These are phyloP conservation scores for Drosophila punjabiensis DNA, from an alignment of 1,140 invertebrate species.

Conservation along the genomic window DNA sequence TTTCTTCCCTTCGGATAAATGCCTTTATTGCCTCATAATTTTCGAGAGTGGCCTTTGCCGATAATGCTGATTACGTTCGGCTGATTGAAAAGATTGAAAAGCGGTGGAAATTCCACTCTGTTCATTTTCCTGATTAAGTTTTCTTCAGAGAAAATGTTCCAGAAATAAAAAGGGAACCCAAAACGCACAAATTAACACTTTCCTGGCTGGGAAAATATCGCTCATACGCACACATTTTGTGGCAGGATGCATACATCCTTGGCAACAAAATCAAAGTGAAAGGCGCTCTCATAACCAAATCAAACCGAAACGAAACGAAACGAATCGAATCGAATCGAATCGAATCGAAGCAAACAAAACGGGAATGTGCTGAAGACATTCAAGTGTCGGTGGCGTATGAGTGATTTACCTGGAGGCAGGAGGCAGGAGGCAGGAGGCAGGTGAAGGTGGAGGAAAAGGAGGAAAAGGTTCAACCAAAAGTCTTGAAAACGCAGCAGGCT, in stretches of 20 bases:
- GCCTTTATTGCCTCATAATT: conserved; percentile 66
- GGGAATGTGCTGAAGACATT: conserved; percentile 51
- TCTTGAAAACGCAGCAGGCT: not conserved
- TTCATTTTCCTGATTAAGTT: not conserved
- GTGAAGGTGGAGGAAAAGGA: not conserved
- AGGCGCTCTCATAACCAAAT: conserved; percentile 42
- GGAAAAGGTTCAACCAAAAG: conserved; percentile 31
- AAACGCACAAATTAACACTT: conserved; percentile 3
- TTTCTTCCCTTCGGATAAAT: conserved; percentile 42
- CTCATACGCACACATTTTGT: conserved; percentile 2
- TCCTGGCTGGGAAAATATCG: not conserved
- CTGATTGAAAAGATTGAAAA: conserved; percentile 30
- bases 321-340: not conserved
- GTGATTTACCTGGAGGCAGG: conserved; percentile 57
- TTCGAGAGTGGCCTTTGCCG: conserved; percentile 53
- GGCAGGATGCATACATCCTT: not conserved
- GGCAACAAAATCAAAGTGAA: conserved; percentile 51
- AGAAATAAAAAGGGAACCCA: too few species aligned
- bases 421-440: conserved; percentile 10
- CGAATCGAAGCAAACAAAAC: conserved; percentile 34
- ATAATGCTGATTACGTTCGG: conserved; percentile 52
- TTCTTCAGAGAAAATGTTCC: not conserved
- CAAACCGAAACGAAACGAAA: conserved; percentile 23
- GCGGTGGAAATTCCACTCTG: not conserved
- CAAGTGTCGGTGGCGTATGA: conserved; percentile 69